Evolutionary conservation across 1,140 invertebrate species (phyloP).

Genomic region (Zaprionus lachaisei): DNA sequence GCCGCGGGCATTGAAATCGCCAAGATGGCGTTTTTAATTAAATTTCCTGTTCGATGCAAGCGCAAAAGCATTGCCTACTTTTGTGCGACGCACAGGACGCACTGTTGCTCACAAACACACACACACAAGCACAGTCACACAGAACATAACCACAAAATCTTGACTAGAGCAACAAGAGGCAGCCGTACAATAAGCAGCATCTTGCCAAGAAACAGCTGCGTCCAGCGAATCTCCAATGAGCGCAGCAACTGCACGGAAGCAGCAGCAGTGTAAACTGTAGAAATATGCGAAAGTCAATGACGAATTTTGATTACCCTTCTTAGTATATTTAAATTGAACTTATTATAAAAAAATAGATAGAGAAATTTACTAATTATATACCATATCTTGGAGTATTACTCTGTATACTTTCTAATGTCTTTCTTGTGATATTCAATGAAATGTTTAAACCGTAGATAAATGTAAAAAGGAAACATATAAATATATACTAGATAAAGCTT

Average conservation of each 20-base stretch:
- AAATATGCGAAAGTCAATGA: background rate
- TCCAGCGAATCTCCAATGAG: conserved; percentile 31
- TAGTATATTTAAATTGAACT: too few species aligned
- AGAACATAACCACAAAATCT: conserved; percentile 59
- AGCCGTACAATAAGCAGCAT: conserved; percentile 54
- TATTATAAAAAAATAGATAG: too few species aligned
- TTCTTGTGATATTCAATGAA: too few species aligned
- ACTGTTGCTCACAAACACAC: conserved; percentile 56
- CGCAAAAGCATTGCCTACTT: conserved; percentile 64
- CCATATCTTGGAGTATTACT: too few species aligned
- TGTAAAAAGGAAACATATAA: too few species aligned
- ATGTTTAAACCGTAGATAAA: accelerated
- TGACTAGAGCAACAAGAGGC: conserved; percentile 45
- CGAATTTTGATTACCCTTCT: conserved; percentile 13
- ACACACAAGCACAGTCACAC: background rate
- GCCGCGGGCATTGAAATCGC: conserved; percentile 27
- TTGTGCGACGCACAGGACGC: conserved; percentile 39
- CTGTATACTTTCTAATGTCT: too few species aligned
- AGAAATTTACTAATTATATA: too few species aligned
- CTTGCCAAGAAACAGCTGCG: conserved; percentile 70
- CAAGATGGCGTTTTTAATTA: conserved; percentile 68
- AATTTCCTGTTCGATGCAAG: conserved; percentile 66
- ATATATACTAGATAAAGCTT: too few species aligned
- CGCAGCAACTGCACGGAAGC: conserved; percentile 10
- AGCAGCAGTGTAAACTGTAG: background rate